Percentiles rank a stretch among this genome's conserved stretches.
Conservation (phyloP, 2,797 vertebrate genomes). For the Gymnoscopelus microlampas region DNA sequence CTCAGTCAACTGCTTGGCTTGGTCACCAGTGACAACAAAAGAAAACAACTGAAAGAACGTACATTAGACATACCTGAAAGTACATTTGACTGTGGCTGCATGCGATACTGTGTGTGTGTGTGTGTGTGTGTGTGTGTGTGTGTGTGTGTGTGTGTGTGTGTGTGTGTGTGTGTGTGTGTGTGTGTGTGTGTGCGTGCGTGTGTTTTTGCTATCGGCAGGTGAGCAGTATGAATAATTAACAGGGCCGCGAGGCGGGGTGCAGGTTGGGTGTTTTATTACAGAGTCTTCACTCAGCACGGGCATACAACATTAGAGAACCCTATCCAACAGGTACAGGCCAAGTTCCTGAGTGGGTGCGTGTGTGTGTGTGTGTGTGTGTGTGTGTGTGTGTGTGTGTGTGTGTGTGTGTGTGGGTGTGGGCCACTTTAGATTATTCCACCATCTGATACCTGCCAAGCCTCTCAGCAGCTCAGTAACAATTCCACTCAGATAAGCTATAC, state of each 20-base stretch:
- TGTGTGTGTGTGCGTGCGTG: constrained; percentile 32
- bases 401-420: constrained; percentile 37
- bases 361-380: constrained; percentile 13
- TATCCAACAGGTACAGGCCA: constrained; percentile 31
- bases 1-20: constrained; percentile 58
- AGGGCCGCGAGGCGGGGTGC: constrained; percentile 55
- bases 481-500: constrained; percentile 68
- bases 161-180: constrained; percentile 25
- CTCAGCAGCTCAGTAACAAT: constrained; percentile 64
- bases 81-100: constrained; percentile 36
- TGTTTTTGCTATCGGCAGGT: constrained; percentile 48
- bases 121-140: constrained; percentile 31
- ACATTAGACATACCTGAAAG: constrained; percentile 71
- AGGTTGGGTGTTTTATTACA: constrained; percentile 75
- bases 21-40: constrained; percentile 57
- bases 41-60: constrained; percentile 61
- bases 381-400: constrained; percentile 45
- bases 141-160: constrained; percentile 34
- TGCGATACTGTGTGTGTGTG: constrained; percentile 6
- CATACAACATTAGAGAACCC: constrained; percentile 73
- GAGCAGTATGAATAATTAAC: constrained; percentile 77
- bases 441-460: constrained; percentile 70
- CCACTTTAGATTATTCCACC: constrained; percentile 74
- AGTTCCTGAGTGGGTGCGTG: neutral
- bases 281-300: constrained; percentile 66